Conservation (phyloP, 2,797 vertebrate species). For the Malacoctenus gilli region DNA sequence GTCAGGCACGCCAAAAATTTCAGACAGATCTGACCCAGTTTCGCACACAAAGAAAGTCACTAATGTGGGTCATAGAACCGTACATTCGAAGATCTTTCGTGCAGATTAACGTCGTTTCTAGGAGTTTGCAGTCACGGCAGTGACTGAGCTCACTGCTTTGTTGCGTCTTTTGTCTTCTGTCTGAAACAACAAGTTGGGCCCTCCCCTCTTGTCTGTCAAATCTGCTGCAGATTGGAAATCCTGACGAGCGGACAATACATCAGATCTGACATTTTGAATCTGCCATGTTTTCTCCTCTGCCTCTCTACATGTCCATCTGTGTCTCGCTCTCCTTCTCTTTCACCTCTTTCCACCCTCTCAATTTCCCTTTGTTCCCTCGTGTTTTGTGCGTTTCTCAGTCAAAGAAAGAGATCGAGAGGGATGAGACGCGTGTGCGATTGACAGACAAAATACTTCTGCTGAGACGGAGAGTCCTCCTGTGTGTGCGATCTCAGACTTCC, state of each 20-base stretch:
- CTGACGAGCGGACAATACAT: slow-evolving; percentile 62
- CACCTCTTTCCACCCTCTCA: neutral
- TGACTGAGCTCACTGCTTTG: slow-evolving; percentile 20
- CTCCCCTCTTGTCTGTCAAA: slow-evolving; percentile 55
- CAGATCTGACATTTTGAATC: slow-evolving; percentile 66
- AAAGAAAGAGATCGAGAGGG: slow-evolving; percentile 20
- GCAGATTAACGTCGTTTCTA: neutral
- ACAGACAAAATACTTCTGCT: slow-evolving; percentile 38
- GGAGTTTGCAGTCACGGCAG: no score
- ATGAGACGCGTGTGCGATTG: slow-evolving; percentile 22
- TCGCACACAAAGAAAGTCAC: no score
- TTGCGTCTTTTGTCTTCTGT: slow-evolving; percentile 40
- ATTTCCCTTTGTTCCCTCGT: slow-evolving; percentile 31
- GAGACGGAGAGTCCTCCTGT: neutral
- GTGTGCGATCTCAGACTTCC: slow-evolving; percentile 2
- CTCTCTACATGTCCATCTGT: slow-evolving; percentile 33
- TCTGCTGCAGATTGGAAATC: slow-evolving; percentile 34
- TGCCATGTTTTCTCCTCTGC: slow-evolving; percentile 30
- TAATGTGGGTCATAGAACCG: no score
- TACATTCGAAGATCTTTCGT: no score
- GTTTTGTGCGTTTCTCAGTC: no score
- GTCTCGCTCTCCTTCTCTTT: slow-evolving; percentile 40
- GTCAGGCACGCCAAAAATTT: no score
- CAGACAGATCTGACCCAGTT: no score
- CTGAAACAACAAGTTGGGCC: slow-evolving; percentile 1